phyloP scores from a whole-genome alignment of 2,888 invertebrate species.

The Argyresthia albistria region DNA sequence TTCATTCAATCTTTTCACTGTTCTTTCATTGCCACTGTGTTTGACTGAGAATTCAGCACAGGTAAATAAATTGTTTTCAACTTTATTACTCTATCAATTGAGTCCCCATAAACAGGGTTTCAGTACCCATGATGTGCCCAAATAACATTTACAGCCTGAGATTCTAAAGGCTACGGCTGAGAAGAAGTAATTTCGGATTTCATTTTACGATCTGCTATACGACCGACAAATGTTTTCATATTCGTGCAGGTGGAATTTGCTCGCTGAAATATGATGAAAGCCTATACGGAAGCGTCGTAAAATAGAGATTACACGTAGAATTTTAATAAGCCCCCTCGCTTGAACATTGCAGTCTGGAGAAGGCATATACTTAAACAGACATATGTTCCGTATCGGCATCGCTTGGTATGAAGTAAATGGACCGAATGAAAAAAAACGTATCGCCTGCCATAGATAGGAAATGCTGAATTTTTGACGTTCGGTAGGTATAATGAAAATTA shows the following conservation, averaged over 20 bases:
- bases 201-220: conserved; percentile 21
- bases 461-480: no score
- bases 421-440: no score
- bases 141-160: not conserved
- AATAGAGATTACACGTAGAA: conserved; percentile 35
- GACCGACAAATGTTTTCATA: conserved; percentile 27
- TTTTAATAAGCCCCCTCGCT: conserved; percentile 30
- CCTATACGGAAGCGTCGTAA: conserved; percentile 27
- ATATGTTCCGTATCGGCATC: no score
- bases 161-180: not conserved
- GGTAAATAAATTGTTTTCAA: not conserved
- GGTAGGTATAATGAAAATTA: no score
- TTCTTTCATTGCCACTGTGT: not conserved
- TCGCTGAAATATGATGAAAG: conserved; percentile 27
- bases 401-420: no score
- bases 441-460: no score
- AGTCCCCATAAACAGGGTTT: not conserved
- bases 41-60: not conserved
- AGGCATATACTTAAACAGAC: no score
- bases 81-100: not conserved
- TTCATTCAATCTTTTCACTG: not conserved
- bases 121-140: not conserved
- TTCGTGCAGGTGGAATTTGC: conserved; percentile 28
- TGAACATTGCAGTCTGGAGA: conserved; percentile 1
- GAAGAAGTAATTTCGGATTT: conserved; percentile 12